These are phyloP conservation scores for Daktulosphaira vitifoliae DNA, from an alignment of 1,140 invertebrate genomes.

Conservation along the genomic window DNA sequence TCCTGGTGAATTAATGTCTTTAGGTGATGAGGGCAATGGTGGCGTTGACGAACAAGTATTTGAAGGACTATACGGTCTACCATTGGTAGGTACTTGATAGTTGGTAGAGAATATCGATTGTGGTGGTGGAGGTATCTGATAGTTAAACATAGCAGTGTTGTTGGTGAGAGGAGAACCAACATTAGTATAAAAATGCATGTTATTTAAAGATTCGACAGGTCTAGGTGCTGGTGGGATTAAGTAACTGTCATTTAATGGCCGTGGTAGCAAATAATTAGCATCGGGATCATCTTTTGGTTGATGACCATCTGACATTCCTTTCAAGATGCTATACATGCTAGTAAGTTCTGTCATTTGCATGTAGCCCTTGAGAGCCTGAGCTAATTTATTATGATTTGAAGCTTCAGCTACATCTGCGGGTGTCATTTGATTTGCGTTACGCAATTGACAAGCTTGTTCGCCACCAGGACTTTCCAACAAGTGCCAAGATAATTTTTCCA, in stretches of 20 bases:
- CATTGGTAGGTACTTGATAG: conserved; percentile 30
- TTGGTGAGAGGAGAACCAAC: conserved; percentile 34
- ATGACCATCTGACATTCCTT: conserved; percentile 56
- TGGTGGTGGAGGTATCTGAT: conserved; percentile 45
- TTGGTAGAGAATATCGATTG: conserved; percentile 39
- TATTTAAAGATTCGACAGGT: conserved; percentile 40
- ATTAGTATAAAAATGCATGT: conserved; percentile 33
- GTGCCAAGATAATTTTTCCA: conserved; percentile 71
- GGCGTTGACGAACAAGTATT: not conserved
- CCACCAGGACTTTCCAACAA: conserved; percentile 76
- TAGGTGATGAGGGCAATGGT: conserved; percentile 8
- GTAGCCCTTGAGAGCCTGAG: conserved; percentile 64
- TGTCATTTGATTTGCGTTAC: conserved; percentile 65
- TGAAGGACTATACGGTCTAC: conserved; percentile 1
- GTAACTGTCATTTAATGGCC: conserved; percentile 49
- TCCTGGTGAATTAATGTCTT: not conserved
- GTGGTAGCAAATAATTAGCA: conserved; percentile 49
- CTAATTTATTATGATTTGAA: conserved; percentile 58
- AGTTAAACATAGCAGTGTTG: conserved; percentile 43
- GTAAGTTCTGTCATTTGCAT: conserved; percentile 71
- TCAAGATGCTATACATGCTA: conserved; percentile 73
- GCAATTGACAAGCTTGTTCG: conserved; percentile 64
- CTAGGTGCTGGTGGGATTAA: conserved; percentile 48
- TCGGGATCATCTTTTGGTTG: conserved; percentile 37
- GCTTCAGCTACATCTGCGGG: conserved; percentile 70